Evolutionary conservation across 2,113 vertebrate genomes (phyloP).

Genomic region (Sturnira hondurensis): DNA sequence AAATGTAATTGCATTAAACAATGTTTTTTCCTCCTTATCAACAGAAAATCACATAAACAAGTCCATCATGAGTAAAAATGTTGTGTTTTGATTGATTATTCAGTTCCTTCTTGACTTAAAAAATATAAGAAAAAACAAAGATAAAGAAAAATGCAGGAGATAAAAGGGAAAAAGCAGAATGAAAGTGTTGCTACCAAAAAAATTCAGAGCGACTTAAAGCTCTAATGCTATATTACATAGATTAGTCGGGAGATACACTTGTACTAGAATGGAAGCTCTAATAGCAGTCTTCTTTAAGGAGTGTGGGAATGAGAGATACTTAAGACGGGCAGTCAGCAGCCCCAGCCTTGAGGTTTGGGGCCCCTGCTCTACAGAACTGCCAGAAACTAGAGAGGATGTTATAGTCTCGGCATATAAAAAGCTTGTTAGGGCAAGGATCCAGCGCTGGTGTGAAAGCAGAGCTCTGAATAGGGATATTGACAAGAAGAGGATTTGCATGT

Average conservation of each 20-base stretch:
- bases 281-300: neutral
- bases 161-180: neutral
- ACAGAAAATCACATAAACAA: neutral
- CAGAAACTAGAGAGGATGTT: conserved; percentile 2
- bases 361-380: neutral
- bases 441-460: conserved; percentile 32
- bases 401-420: conserved; percentile 36
- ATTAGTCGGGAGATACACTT: neutral
- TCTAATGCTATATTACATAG: neutral
- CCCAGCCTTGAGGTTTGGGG: no score
- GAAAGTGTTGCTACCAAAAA: neutral
- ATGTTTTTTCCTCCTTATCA: neutral
- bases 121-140: neutral
- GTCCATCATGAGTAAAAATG: neutral
- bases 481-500: conserved; percentile 45
- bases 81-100: neutral
- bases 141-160: neutral
- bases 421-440: conserved; percentile 41
- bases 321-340: neutral
- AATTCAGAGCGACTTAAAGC: neutral
- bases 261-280: neutral
- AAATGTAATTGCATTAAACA: neutral
- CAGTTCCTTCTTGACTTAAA: neutral
- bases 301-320: neutral
- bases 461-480: conserved; percentile 51